Evolutionary conservation across 2,797 vertebrate genomes (phyloP).

Genomic region (Melanotaenia pygmaea): DNA sequence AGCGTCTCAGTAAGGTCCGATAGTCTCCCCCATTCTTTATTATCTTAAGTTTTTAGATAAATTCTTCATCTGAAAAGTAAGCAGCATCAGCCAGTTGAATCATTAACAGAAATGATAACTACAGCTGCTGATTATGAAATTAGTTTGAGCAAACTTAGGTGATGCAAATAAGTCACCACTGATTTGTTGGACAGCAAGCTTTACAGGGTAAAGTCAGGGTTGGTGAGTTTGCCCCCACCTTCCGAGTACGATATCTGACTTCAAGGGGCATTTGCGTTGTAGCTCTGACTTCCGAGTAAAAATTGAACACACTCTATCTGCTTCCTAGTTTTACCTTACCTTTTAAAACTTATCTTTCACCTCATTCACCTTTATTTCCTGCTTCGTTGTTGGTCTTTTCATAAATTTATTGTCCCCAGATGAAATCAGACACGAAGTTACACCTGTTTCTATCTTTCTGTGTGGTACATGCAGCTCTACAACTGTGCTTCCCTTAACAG

Average conservation of each 20-base stretch:
- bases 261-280: too few species aligned
- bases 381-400: constrained; percentile 28
- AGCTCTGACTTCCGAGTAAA: too few species aligned
- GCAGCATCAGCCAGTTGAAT: not conserved
- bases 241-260: too few species aligned
- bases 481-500: constrained; percentile 50
- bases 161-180: not conserved
- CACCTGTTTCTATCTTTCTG: constrained; percentile 53
- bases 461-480: constrained; percentile 50
- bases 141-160: not conserved
- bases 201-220: too few species aligned
- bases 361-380: not conserved
- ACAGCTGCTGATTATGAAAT: not conserved
- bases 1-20: not conserved
- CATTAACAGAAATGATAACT: not conserved
- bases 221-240: too few species aligned
- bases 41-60: not conserved
- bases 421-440: constrained; percentile 46
- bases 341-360: not conserved
- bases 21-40: not conserved
- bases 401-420: constrained; percentile 42
- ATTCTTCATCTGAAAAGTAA: constrained; percentile 5
- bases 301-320: not conserved
- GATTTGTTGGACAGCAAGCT: too few species aligned
- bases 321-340: not conserved